Base-by-base conservation (phyloP, 2,113 vertebrate species). In the Dunckerocampus dactyliophorus region DNA sequence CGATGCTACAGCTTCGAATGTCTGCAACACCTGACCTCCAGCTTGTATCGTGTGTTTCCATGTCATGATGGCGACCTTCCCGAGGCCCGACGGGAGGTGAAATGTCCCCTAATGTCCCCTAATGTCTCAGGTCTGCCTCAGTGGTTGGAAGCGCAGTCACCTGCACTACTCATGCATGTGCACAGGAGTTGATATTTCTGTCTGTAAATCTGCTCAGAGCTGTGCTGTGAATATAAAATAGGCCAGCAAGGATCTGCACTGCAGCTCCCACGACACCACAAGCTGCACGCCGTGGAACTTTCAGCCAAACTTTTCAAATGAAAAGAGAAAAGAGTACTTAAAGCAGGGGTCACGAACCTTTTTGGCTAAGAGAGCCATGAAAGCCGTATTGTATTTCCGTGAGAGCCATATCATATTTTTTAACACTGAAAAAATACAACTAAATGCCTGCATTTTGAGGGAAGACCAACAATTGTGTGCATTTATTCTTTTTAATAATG, bases 201-300 rank as follows among this genome's bases (percentile, higher is more conserved):
- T 62, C 63, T 78, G 71, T 52, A 75, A 71, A 72, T 65, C 49
- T 64, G 39, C 73, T 75, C 52, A 42, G 75, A 57, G 71, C 62
- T 63, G 57, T 71, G 79, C 82, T 87, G 76, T 82, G 87, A 85
- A 87, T 86, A 82, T 86, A 81, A 87, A 88, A 83, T 74, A 69
- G 77, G 77, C 65, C 79, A 85, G 66, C 68, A 14, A 69, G 77
- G 77, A 81, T 86, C 84, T 86, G 84, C 86, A 88, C 62, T 85
- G 84, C 87, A 87, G 85, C 82, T 79, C 75, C 71, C 61, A 13
- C 67, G 70, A 61, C 34, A 47, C 66, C 16, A 63, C 21, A 28
- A 0, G 14, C 50, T 12, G 51, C 10, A n/a, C 31, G 31, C 24
- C 24, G 7, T 34, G 31, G 31, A 34, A 8, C 7, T 28, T 51